phyloP scores from a whole-genome alignment of 2,888 invertebrate genomes.

The Drepanosiphum platanoidis region DNA sequence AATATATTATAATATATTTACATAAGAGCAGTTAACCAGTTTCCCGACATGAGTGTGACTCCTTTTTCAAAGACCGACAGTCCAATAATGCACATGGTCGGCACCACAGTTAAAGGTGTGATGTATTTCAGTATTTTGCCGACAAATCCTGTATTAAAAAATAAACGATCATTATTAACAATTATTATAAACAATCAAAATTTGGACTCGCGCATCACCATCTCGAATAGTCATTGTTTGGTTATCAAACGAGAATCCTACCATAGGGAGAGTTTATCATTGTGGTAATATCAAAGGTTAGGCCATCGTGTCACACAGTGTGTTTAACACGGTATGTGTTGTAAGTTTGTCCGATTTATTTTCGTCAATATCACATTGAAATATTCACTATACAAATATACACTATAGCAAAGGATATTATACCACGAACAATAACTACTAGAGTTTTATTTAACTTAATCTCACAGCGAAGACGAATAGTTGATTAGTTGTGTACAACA shows the following conservation, averaged over 20 bases:
- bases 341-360: neutral
- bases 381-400: neutral
- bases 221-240: neutral
- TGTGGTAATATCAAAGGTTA: neutral
- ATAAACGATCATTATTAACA: neutral
- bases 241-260: neutral
- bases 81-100: slow-evolving; percentile 62
- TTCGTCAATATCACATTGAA: neutral
- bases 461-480: neutral
- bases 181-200: neutral
- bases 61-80: slow-evolving; percentile 57
- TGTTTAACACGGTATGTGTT: neutral
- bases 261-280: neutral
- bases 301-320: neutral
- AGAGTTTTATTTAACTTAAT: no score
- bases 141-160: slow-evolving; percentile 49
- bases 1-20: neutral
- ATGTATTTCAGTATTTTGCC: slow-evolving; percentile 57
- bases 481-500: neutral
- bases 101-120: slow-evolving; percentile 60
- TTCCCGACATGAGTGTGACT: slow-evolving; percentile 40
- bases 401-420: no score
- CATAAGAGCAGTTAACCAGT: slow-evolving; percentile 34
- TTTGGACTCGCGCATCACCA: neutral
- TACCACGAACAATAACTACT: neutral